These are phyloP conservation scores for Cacoxenus indagator DNA, from an alignment of 2,888 invertebrate species.

Conservation along the genomic window DNA sequence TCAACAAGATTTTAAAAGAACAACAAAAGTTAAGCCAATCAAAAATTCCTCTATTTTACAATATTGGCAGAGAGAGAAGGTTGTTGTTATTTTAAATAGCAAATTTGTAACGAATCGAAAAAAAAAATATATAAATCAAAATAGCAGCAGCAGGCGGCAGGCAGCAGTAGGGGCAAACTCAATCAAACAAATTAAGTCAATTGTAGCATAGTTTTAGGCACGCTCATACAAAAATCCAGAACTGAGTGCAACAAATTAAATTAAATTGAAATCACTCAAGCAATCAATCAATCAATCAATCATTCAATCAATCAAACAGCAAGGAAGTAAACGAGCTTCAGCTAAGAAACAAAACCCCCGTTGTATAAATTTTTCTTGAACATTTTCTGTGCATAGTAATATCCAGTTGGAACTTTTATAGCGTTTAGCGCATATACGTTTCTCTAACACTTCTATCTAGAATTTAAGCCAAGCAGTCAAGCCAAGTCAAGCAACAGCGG, in stretches of 20 bases:
- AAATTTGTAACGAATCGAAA: conserved; percentile 20
- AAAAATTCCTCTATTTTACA: conserved; percentile 19
- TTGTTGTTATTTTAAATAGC: conserved; percentile 21
- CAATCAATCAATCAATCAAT: neutral
- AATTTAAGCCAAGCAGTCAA: conserved; percentile 8
- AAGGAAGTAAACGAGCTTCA: conserved; percentile 2
- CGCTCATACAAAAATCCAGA: neutral
- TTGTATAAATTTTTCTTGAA: neutral
- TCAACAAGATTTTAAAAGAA: neutral
- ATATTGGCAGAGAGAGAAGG: conserved; percentile 20
- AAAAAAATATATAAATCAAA: conserved; percentile 14
- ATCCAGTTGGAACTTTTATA: neutral
- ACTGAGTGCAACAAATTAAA: neutral
- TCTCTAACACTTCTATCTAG: neutral
- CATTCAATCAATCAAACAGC: conserved; percentile 7
- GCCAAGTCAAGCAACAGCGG: conserved; percentile 14
- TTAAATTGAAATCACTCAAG: neutral
- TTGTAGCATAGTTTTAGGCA: conserved; percentile 35
- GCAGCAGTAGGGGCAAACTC: neutral
- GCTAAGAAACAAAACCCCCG: neutral
- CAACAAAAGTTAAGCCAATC: neutral
- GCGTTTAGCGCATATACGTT: neutral
- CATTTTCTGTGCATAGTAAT: neutral
- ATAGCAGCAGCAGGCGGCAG: neutral
- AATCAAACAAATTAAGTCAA: conserved; percentile 29